A percentile compares a stretch with the other conserved stretches of the same genome.
Evolutionary conservation across 1,140 invertebrate species (phyloP).

Genomic region (Charaxes varanes): DNA sequence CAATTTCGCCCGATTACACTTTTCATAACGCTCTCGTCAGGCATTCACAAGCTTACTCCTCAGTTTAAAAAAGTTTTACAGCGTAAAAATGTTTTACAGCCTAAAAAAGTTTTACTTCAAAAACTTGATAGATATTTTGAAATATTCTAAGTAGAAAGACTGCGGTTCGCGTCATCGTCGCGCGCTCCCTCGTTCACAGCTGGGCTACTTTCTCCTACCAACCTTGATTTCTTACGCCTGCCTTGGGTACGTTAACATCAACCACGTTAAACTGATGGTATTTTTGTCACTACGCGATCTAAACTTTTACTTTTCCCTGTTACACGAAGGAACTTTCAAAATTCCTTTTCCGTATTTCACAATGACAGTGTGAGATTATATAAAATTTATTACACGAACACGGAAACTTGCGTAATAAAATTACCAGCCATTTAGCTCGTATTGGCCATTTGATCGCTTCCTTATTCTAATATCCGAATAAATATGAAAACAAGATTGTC

Average conservation of each 20-base stretch:
- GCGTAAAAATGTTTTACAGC: too few relatives aligned
- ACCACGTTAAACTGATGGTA: constrained; percentile 42
- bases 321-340: constrained; percentile 38
- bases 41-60: too few relatives aligned
- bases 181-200: constrained; percentile 31
- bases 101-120: too few relatives aligned
- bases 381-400: constrained; percentile 33
- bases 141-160: constrained; percentile 3
- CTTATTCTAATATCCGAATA: constrained; percentile 5
- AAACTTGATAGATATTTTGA: too few relatives aligned
- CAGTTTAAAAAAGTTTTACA: too few relatives aligned
- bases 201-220: constrained; percentile 62
- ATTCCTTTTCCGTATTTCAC: constrained; percentile 23
- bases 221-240: constrained; percentile 64
- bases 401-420: constrained; percentile 36
- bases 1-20: too few relatives aligned
- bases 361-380: constrained; percentile 28
- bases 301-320: constrained; percentile 61
- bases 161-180: constrained; percentile 3
- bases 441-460: constrained; percentile 3
- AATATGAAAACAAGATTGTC: constrained; percentile 15
- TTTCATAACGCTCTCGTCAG: too few relatives aligned
- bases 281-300: constrained; percentile 38
- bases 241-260: constrained; percentile 39
- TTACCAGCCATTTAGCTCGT: constrained; percentile 8